Evolutionary conservation across 1,140 invertebrate species (phyloP), one percentile per base, ranked within the genome.

Genomic region (Drosophila guanche): DNA sequence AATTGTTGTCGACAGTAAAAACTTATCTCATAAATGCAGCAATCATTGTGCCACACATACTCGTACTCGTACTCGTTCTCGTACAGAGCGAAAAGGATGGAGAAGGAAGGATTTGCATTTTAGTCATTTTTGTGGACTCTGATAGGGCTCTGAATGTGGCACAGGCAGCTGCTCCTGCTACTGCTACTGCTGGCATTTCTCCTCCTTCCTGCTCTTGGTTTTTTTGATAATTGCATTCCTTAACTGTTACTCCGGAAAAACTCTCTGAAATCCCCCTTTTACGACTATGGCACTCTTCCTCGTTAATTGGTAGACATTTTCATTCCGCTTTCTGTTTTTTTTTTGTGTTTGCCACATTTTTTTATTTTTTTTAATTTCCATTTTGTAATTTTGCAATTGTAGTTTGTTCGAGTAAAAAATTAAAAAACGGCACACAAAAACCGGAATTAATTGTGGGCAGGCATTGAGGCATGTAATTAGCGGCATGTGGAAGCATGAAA

Each of bases 1-100:
- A 79, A 84, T 83, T 83, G 79, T 77, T 83, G 79, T 83, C 76
- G 71, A 76, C 79, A 71, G 70, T 78, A 83, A 83, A 83, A 83
- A 83, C 79, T 84, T 83, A 83, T 84, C 79, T 79, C 79, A 83
- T 84, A 83, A 83, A 83, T 84, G 79, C 75, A 62, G 65, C 63
- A 78, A 78, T 83, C 65, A 83, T 83, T 68, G 69, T 60, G 42
- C 23, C 47, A 42, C 45, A 73, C 57, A 62, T 42, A 48, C 41
- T 61, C 42, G 47, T 42, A 56, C 29, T 40, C n/a, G 23, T n/a
- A 58, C 33, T 22, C 10, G 16, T n/a, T 42, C n/a, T 41, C 20
- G 25, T 6, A 10, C 45, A 12, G 29, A 10, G 52, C 33, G 22
- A 73, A 52, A 2, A n/a, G 4, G 27, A 14, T 14, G 7, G 12